Base-by-base conservation (phyloP, 2,797 vertebrate species). In the Epinephelus coioides region DNA sequence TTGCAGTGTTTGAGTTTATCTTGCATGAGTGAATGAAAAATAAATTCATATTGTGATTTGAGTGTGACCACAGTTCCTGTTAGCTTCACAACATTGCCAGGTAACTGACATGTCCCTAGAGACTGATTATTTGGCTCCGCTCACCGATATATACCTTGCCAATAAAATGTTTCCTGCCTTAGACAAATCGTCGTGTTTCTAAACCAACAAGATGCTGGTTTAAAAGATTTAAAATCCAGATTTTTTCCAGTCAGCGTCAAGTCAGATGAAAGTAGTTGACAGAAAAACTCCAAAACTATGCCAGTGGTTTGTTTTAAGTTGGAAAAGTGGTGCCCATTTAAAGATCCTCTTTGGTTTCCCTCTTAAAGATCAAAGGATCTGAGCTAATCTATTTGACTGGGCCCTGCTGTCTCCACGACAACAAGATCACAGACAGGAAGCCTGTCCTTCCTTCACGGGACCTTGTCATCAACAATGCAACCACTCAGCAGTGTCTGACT, bases 391-490 rank as follows among this genome's bases (percentile, higher is more conserved):
- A 70, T 93, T 86, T 87, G 85, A 91, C 89, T 79, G 88, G 67
- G 84, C 50, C 70, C 60, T 14, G 63, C 85, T 71, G 88, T 94
- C 86, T 81, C 94, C 91, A 92, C 73, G 83, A 91, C 91, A 88
- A 91, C 89, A 84, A 84, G 88, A 93, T 92, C 92, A 88, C 85
- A 92, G 90, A 89, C 84, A 92, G 90, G 89, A 93, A 92, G 89
- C 85, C 87, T 50, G 91, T 88, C 81, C 82, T 86, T 88, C 90
- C 83, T 91, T 92, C 93, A 92, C 66, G 83, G 90, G 40, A 71
- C 79, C 89, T 91, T 91, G 88, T 91, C 85, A 80, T 87, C 88
- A 84, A 94, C 92, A 94, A 93, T 88, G 83, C 80, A 80, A 70
- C 70, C 86, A 79, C 90, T 94, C 88, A 89, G 82, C 90, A 78